These are phyloP conservation scores for Epinotia demarniana DNA, from an alignment of 2,888 invertebrate species.

Conservation along the genomic window DNA sequence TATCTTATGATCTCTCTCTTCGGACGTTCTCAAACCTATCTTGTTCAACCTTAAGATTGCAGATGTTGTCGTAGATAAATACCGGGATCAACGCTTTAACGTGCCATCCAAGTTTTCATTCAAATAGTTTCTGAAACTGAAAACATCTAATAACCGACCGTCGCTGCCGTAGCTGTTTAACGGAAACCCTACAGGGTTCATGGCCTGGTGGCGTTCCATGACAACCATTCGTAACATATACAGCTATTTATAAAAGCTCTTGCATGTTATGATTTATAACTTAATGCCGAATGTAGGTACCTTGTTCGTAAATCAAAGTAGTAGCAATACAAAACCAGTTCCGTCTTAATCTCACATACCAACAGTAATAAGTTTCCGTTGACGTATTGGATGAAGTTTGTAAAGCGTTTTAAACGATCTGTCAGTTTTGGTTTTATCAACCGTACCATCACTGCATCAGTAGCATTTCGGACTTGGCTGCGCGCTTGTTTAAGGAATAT, in stretches of 20 bases:
- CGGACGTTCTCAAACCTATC: no score
- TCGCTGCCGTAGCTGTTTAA: neutral
- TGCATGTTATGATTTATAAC: no score
- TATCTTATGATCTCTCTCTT: no score
- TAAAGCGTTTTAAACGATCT: conserved; percentile 44
- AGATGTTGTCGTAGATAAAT: no score
- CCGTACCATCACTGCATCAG: conserved; percentile 37
- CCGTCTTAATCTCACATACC: conserved; percentile 36
- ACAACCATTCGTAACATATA: no score
- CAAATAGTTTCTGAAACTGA: no score
- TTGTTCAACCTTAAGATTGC: no score
- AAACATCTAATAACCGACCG: neutral
- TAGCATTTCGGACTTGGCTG: conserved; percentile 14
- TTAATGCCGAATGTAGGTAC: neutral
- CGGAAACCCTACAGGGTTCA: no score
- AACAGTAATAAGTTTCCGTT: conserved; percentile 38
- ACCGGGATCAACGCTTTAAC: no score
- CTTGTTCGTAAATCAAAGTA: neutral
- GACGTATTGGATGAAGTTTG: conserved; percentile 38
- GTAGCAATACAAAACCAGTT: conserved; percentile 4
- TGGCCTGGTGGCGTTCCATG: no score
- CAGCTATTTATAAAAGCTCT: no score
- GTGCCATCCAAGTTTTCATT: no score
- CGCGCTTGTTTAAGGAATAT: conserved; percentile 6
- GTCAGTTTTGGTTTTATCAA: conserved; percentile 42